These are phyloP conservation scores for Apamea monoglypha DNA, from an alignment of 2,888 invertebrate species.

Conservation along the genomic window DNA sequence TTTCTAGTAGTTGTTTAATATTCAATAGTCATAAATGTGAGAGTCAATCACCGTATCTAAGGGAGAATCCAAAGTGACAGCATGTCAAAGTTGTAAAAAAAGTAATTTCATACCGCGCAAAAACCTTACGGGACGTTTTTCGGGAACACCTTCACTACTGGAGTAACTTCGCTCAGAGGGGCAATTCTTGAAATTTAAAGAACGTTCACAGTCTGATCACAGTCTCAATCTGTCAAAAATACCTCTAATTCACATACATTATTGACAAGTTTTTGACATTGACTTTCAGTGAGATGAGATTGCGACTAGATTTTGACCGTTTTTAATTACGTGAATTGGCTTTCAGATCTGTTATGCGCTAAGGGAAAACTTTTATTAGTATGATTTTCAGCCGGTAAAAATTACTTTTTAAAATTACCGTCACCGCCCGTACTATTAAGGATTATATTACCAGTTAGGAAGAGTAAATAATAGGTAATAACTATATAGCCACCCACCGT, in stretches of 20 bases:
- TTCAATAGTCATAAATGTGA: background rate
- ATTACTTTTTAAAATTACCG: background rate
- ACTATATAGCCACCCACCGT: background rate
- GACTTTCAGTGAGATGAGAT: no score
- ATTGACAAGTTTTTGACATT: no score
- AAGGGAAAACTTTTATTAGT: background rate
- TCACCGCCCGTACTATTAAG: background rate
- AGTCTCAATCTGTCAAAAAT: no score
- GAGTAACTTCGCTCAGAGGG: background rate
- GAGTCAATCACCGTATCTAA: background rate
- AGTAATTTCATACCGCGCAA: background rate
- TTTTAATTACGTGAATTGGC: no score
- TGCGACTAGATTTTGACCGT: no score
- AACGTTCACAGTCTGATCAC: no score
- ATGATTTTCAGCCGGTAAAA: background rate
- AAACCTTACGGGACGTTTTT: background rate
- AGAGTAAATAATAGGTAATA: no score
- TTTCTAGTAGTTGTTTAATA: background rate
- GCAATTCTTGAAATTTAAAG: no score
- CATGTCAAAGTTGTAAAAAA: background rate
- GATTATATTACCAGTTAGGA: background rate
- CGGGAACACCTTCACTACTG: background rate
- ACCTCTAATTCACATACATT: no score
- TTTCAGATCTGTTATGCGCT: background rate
- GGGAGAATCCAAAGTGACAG: background rate